Conservation (phyloP, 2,888 invertebrate species). For the Lepidocyrtinus sp. region DNA sequence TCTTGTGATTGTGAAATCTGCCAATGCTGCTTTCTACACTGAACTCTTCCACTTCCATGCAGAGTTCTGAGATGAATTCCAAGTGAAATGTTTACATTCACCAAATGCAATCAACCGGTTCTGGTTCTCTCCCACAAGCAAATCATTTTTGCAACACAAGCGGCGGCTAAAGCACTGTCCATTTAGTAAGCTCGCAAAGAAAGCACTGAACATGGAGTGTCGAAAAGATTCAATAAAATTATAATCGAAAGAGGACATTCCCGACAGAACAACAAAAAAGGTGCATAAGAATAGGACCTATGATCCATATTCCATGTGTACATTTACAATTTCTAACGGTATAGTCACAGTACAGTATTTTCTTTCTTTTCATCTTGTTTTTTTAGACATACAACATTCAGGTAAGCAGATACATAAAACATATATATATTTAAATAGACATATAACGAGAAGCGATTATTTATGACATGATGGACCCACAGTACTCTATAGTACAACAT, state of each 20-base stretch:
- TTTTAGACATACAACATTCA: not conserved
- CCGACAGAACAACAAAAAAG: slow-evolving; percentile 18
- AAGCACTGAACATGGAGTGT: slow-evolving; percentile 34
- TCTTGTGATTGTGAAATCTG: too few relatives aligned
- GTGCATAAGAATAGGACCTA: slow-evolving; percentile 11
- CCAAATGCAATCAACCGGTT: slow-evolving; percentile 46
- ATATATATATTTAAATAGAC: not conserved
- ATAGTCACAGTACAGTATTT: slow-evolving; percentile 10
- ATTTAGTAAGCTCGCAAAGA: not conserved
- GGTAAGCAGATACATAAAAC: not conserved
- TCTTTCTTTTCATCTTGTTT: slow-evolving; percentile 29
- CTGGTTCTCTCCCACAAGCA: slow-evolving; percentile 10
- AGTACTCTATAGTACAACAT: too few relatives aligned
- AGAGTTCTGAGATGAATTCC: too few relatives aligned
- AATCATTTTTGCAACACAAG: too few relatives aligned
- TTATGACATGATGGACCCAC: not conserved
- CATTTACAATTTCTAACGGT: not conserved
- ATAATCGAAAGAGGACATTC: slow-evolving; percentile 42
- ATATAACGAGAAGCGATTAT: not conserved
- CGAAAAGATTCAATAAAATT: slow-evolving; percentile 25
- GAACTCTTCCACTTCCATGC: too few relatives aligned
- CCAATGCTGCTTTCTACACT: too few relatives aligned
- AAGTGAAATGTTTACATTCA: slow-evolving; percentile 4
- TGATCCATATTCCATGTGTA: not conserved
- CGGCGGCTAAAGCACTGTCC: not conserved